Base-by-base conservation (phyloP, 2,888 invertebrate genomes). In the Coelopa pilipes region DNA sequence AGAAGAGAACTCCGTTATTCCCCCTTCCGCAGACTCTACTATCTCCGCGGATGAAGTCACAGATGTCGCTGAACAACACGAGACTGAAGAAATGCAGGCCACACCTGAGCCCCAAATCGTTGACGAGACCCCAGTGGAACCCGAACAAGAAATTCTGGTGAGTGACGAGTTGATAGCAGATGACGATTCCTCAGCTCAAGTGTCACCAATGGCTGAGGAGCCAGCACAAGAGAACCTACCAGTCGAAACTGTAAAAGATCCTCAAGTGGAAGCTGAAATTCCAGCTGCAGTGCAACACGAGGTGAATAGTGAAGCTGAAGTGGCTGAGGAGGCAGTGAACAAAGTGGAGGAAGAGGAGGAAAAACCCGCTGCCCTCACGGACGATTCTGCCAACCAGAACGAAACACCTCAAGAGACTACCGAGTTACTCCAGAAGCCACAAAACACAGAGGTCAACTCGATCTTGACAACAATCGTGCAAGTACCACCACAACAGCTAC, bases 381-480 rank as follows among this genome's bases (percentile, higher is more conserved):
- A 55, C 7, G 55, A 1, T 46, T 13, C 55, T 0, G 45, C 45
- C 45, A 47, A 3, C 17, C 47, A 63, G 12, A 46, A 24, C n/a
- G 70, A 70, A 21, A 21, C 49, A 21, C 12, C 47, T 5, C 47
- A 21, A 49, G 24, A 55, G 1, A 34, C 53, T 70, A 11, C 60
- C 34, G 53, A 70, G 21, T 12, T 49, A n/a, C 9, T 45, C 49
- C 47, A 72, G 57, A 47, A 67, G 55, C n/a, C 45, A 72, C 59
- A 68, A 21, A 49, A 17, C 19, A 15, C 62, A 4, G 67, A 71
- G 75, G 15, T 73, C 73, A 77, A 53, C 79, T 76, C 85, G 1
- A 78, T 85, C 53, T 68, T 84, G 75, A 85, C 85, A 24, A 82
- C 83, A n/a, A 82, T 85, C 15, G 78, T 85, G 46, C 79, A 80